Evolutionary conservation across 2,888 invertebrate genomes (phyloP).

Genomic region (Troides helena): DNA sequence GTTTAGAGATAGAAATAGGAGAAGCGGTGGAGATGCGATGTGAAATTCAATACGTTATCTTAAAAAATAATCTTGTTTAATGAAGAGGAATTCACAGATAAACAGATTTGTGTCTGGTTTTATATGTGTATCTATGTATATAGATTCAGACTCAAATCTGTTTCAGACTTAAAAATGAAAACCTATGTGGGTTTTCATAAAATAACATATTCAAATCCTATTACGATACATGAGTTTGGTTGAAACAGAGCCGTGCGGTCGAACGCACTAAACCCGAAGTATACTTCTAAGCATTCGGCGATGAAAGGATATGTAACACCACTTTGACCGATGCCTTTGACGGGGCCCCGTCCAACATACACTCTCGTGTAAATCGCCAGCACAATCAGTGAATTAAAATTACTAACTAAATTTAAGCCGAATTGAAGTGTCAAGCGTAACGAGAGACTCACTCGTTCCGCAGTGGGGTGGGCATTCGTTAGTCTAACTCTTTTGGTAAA

Average conservation of each 20-base stretch:
- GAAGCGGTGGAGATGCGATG: no score
- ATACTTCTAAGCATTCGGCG: slow-evolving; percentile 1
- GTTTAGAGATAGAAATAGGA: no score
- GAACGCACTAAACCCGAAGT: background rate
- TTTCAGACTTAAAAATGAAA: no score
- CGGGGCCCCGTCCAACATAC: background rate
- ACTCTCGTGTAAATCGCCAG: slow-evolving; percentile 5
- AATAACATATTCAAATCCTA: background rate
- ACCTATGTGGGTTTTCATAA: background rate
- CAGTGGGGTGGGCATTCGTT: slow-evolving; percentile 73
- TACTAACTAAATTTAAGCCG: slow-evolving; percentile 65
- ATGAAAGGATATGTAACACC: background rate
- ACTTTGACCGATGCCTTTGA: slow-evolving; percentile 1
- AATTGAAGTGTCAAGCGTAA: slow-evolving; percentile 76
- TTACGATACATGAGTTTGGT: background rate
- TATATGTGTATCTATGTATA: no score
- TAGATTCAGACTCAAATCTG: no score
- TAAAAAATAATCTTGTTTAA: no score
- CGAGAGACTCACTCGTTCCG: slow-evolving; percentile 51
- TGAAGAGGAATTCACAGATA: no score
- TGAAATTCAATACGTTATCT: no score
- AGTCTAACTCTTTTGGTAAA: slow-evolving; percentile 79
- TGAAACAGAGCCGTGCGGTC: background rate
- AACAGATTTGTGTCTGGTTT: no score
- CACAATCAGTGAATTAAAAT: slow-evolving; percentile 39